Conservation (phyloP, 2,888 invertebrate species). For the Orthonevra nobilis region DNA sequence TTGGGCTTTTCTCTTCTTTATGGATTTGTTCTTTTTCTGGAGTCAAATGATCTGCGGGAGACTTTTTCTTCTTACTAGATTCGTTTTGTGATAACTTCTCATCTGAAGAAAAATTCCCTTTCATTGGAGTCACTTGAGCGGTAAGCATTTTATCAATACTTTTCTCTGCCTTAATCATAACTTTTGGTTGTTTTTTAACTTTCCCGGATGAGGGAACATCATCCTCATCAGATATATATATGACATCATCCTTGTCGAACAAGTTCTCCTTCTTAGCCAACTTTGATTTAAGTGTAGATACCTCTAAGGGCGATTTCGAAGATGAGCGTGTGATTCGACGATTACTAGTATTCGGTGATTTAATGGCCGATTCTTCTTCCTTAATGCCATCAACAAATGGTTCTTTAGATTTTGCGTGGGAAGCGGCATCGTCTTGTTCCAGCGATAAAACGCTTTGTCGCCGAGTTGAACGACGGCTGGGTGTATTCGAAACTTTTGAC, state of each 20-base stretch:
- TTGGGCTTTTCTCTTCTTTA: too few relatives aligned
- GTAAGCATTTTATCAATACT: not conserved
- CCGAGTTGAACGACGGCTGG: slow-evolving; percentile 67
- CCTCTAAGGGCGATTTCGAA: slow-evolving; percentile 70
- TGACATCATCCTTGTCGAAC: too few relatives aligned
- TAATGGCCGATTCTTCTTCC: slow-evolving; percentile 66
- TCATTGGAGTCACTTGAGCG: too few relatives aligned
- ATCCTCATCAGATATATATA: too few relatives aligned
- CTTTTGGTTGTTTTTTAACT: slow-evolving; percentile 23
- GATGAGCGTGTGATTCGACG: slow-evolving; percentile 63
- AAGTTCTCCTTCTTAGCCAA: not conserved
- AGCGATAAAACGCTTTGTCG: slow-evolving; percentile 65
- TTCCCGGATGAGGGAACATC: not conserved
- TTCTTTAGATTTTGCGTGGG: slow-evolving; percentile 50
- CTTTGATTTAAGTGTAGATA: not conserved
- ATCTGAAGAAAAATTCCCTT: too few relatives aligned
- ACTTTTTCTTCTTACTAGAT: too few relatives aligned
- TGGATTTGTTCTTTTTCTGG: too few relatives aligned
- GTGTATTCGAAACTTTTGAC: slow-evolving; percentile 64
- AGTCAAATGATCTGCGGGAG: too few relatives aligned
- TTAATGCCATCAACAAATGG: slow-evolving; percentile 34
- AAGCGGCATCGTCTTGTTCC: slow-evolving; percentile 64
- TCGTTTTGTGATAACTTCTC: too few relatives aligned
- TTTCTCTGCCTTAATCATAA: slow-evolving; percentile 38
- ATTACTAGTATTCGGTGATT: slow-evolving; percentile 5